Percentiles rank a stretch among this genome's conserved stretches.
Evolutionary conservation across 2,888 invertebrate species (phyloP).

Genomic region (Chrysolina americana): DNA sequence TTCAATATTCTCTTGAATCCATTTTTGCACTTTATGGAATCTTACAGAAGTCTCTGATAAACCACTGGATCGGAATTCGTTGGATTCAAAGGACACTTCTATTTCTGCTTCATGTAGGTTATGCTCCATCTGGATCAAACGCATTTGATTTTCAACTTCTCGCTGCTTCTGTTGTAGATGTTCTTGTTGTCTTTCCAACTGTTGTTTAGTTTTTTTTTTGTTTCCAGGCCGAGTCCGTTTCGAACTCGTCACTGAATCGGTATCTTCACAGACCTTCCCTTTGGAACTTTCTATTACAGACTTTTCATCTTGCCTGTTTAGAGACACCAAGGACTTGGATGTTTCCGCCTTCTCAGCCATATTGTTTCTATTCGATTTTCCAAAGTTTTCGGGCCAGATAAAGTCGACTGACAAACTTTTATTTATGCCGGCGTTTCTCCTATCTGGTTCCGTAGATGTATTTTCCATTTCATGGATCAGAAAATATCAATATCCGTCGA

Average conservation of each 20-base stretch:
- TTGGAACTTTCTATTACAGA: not conserved
- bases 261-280: not conserved
- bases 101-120: not conserved
- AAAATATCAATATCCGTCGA: too few species aligned
- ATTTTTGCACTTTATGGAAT: not conserved
- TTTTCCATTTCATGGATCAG: not conserved
- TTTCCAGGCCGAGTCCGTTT: not conserved
- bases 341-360: not conserved
- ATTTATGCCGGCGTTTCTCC: not conserved
- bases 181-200: not conserved
- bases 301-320: not conserved
- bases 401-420: not conserved
- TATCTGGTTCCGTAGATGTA: not conserved
- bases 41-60: not conserved
- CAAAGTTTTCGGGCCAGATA: not conserved
- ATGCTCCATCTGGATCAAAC: not conserved
- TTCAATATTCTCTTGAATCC: not conserved
- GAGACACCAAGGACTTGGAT: not conserved
- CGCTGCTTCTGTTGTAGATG: not conserved
- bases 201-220: not conserved
- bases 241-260: not conserved
- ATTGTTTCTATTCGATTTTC: not conserved
- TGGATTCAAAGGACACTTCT: constrained; percentile 1
- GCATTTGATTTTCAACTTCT: not conserved
- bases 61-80: constrained; percentile 2